These are phyloP conservation scores for Rhagoletis zephyria DNA, from an alignment of 1,140 invertebrate species.

Conservation along the genomic window DNA sequence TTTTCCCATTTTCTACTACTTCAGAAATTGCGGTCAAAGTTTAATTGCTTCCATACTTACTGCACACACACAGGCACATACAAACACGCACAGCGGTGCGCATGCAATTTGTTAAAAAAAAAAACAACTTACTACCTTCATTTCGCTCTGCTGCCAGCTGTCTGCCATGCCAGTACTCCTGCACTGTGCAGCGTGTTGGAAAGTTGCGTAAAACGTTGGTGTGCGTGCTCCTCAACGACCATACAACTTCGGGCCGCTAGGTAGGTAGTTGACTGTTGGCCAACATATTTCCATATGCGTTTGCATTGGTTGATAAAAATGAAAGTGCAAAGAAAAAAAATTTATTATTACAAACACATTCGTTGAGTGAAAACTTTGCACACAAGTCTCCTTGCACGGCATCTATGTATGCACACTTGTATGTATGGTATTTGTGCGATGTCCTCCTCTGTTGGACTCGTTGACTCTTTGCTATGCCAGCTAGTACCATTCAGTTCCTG, in stretches of 20 bases:
- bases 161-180: background rate
- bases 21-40: conserved; percentile 46
- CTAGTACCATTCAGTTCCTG: background rate
- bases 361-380: conserved; percentile 36
- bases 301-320: conserved; percentile 15
- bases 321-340: conserved; percentile 12
- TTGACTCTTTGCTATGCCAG: background rate
- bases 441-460: background rate
- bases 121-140: background rate
- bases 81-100: no score
- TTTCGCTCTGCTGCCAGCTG: background rate
- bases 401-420: background rate
- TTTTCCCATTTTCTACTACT: conserved; percentile 45
- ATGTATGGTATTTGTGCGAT: background rate
- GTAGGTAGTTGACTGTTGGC: background rate
- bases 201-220: conserved; percentile 6
- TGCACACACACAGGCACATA: background rate
- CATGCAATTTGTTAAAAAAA: no score
- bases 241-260: background rate
- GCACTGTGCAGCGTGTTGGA: background rate
- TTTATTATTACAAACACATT: conserved; percentile 39
- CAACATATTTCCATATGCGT: conserved; percentile 12
- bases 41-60: conserved; percentile 16
- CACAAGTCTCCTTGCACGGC: background rate
- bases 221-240: background rate